Conservation (phyloP, 2,797 vertebrate genomes). For the Xenentodon cancila region DNA sequence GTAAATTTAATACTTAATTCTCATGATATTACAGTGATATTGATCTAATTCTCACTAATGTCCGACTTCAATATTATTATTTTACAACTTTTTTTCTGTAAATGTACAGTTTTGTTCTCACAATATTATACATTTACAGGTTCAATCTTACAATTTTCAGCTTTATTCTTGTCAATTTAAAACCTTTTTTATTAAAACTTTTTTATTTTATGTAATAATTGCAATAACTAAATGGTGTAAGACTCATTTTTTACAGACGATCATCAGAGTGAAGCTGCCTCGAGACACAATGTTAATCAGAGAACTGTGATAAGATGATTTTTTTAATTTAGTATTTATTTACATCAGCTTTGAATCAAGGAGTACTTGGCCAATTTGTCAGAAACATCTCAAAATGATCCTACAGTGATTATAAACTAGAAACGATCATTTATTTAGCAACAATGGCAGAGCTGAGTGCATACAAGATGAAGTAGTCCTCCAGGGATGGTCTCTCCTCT, state of each 20-base stretch:
- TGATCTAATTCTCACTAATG: too few species aligned
- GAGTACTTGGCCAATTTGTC: conserved; percentile 82
- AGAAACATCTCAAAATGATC: conserved; percentile 86
- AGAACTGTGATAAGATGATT: conserved; percentile 41
- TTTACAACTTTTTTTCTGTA: too few species aligned
- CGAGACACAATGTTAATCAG: conserved; percentile 53
- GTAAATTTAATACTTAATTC: too few species aligned
- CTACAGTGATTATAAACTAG: conserved; percentile 85
- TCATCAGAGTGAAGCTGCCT: conserved; percentile 23
- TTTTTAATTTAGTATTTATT: conserved; percentile 24
- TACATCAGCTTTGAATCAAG: conserved; percentile 79
- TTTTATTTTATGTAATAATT: too few species aligned
- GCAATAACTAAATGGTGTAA: too few species aligned
- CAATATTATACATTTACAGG: too few species aligned
- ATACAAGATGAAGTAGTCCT: conserved; percentile 63
- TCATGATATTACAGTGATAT: too few species aligned
- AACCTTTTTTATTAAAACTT: too few species aligned
- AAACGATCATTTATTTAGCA: conserved; percentile 88
- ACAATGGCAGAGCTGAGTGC: conserved; percentile 78
- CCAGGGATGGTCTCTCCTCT: conserved; percentile 64
- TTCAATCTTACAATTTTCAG: too few species aligned
- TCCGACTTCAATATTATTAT: too few species aligned
- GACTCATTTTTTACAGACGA: neutral
- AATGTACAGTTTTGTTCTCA: too few species aligned
- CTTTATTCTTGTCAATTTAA: too few species aligned